Evolutionary conservation across 2,797 vertebrate genomes (phyloP).

Genomic region (Arctocebus calabarensis): DNA sequence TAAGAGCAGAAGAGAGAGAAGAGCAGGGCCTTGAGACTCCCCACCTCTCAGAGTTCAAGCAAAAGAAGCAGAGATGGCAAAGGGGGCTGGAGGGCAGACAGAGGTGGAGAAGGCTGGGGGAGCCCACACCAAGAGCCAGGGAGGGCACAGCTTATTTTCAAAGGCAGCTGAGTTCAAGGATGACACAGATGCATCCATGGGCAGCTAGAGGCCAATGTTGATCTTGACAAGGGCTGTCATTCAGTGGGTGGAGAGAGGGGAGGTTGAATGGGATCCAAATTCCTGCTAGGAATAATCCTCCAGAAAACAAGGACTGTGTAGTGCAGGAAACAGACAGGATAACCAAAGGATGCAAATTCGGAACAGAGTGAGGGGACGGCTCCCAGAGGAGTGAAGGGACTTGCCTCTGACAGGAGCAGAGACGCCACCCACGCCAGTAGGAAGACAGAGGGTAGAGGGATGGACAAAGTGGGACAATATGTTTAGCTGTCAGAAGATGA

Average conservation of each 20-base stretch:
- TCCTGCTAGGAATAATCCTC: neutral
- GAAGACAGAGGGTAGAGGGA: neutral
- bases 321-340: neutral
- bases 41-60: neutral
- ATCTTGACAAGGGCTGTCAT: neutral
- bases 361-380: too few relatives aligned
- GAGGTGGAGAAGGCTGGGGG: too few relatives aligned
- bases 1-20: neutral
- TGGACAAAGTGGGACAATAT: neutral
- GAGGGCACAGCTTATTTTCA: too few relatives aligned
- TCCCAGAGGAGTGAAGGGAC: accelerated
- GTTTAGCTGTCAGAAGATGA: neutral
- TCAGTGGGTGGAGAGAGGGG: too few relatives aligned
- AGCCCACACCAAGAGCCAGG: too few relatives aligned
- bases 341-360: neutral
- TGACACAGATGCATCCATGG: neutral
- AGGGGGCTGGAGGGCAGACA: neutral
- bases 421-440: neutral
- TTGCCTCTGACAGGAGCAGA: neutral
- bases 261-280: neutral
- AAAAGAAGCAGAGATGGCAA: neutral
- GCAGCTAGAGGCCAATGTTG: neutral
- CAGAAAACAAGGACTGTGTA: neutral
- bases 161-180: neutral
- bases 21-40: neutral